Evolutionary conservation across 2,113 vertebrate species (phyloP).

Genomic region (Laticauda laticaudata): DNA sequence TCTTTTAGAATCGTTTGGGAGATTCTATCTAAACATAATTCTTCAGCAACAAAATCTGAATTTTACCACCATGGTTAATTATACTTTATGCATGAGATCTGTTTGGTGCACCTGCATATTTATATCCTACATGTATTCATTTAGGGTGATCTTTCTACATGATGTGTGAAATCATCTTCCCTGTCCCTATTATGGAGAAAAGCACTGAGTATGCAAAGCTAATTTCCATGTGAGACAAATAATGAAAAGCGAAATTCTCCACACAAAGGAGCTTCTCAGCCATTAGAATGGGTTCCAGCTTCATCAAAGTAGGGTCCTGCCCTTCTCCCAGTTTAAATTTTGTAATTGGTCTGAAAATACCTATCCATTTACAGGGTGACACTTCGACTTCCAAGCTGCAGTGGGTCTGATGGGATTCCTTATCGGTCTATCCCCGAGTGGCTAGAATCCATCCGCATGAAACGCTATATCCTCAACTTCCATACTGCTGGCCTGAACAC

Average conservation of each 20-base stretch:
- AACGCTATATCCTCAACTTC: slow-evolving; percentile 75
- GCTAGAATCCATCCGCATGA: slow-evolving; percentile 80
- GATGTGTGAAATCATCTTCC: neutral
- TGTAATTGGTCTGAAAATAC: neutral
- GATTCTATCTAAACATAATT: neutral
- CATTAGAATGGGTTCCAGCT: neutral
- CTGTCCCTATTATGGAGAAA: neutral
- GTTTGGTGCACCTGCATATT: neutral
- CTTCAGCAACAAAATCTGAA: neutral
- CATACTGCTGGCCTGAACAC: slow-evolving; percentile 73
- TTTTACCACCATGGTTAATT: neutral
- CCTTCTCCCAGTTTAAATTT: neutral
- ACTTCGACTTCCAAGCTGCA: slow-evolving; percentile 74
- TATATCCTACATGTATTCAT: neutral
- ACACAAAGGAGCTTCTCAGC: neutral
- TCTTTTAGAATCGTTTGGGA: neutral
- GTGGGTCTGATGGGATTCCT: slow-evolving; percentile 74
- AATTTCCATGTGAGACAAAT: neutral
- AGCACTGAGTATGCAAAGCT: neutral
- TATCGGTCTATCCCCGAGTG: slow-evolving; percentile 74
- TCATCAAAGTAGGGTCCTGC: neutral
- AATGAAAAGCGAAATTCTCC: accelerated
- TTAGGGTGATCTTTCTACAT: neutral
- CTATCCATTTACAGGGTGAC: slow-evolving; percentile 61
- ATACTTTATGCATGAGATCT: neutral